Conservation (phyloP, 2,797 vertebrate species). For the Poliocrania exsul region DNA sequence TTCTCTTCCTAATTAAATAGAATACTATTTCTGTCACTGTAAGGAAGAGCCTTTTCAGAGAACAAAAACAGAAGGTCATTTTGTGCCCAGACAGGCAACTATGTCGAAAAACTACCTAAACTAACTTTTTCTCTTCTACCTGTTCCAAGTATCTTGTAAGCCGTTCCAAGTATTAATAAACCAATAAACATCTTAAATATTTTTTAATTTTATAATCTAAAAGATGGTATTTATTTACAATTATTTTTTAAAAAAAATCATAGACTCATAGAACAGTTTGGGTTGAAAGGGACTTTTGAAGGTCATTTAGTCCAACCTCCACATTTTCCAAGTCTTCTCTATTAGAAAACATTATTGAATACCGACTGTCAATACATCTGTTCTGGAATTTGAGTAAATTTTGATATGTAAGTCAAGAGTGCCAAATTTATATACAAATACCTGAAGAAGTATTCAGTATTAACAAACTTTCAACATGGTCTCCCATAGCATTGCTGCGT, state of each 20-base stretch:
- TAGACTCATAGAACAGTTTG: not conserved
- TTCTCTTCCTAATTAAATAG: not conserved
- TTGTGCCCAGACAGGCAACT: not conserved
- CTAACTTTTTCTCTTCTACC: not conserved
- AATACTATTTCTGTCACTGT: not conserved
- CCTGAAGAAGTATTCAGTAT: not conserved
- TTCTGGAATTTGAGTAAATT: conserved; percentile 34
- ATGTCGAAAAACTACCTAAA: not conserved
- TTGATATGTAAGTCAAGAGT: not conserved
- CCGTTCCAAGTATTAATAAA: not conserved
- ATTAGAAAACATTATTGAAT: not conserved
- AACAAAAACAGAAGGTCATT: not conserved
- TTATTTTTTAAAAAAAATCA: not conserved
- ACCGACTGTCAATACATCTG: not conserved
- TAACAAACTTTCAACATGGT: not conserved
- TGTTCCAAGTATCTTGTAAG: not conserved
- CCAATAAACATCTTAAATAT: not conserved
- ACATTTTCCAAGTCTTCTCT: not conserved
- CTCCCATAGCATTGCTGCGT: not conserved
- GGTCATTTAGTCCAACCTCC: not conserved
- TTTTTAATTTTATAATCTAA: not conserved
- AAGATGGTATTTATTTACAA: not conserved
- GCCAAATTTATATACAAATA: not conserved
- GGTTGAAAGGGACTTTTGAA: not conserved
- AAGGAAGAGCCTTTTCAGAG: not conserved